Percentiles rank a stretch among this genome's conserved stretches.
Evolutionary conservation across 1,140 invertebrate genomes (phyloP).

Genomic region (Zaprionus inermis): DNA sequence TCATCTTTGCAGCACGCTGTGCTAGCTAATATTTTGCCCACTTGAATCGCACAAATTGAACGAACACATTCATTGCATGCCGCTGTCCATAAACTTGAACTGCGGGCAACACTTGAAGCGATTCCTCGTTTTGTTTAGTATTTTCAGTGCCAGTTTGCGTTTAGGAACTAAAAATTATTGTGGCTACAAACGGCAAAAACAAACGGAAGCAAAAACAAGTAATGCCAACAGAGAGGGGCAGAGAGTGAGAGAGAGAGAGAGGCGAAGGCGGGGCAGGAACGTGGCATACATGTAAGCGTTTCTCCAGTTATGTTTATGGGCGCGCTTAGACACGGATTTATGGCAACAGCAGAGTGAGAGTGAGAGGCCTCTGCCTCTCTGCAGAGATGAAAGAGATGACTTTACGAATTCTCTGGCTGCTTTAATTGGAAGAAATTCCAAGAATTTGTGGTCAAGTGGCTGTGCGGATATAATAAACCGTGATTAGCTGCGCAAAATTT

Average conservation of each 20-base stretch:
- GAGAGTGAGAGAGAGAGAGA: background rate
- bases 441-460: constrained; percentile 8
- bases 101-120: constrained; percentile 19
- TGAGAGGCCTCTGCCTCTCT: background rate
- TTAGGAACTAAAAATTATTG: constrained; percentile 59
- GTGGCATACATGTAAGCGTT: constrained; percentile 7
- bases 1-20: background rate
- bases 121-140: constrained; percentile 43
- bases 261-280: background rate
- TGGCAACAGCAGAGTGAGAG: background rate
- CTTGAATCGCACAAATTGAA: constrained; percentile 50
- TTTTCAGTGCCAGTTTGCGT: constrained; percentile 52
- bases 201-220: constrained; percentile 8
- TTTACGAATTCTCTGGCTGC: background rate
- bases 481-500: background rate
- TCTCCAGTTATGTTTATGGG: constrained; percentile 31
- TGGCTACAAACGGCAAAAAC: constrained; percentile 31
- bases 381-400: background rate
- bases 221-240: background rate
- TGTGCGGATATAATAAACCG: constrained; percentile 3
- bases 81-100: constrained; percentile 21
- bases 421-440: constrained; percentile 48
- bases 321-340: constrained; percentile 52
- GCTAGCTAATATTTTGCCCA: constrained; percentile 3
- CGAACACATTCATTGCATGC: constrained; percentile 23